Evolutionary conservation across 2,113 vertebrate genomes (phyloP).

Genomic region (Nothobranchius furzeri): DNA sequence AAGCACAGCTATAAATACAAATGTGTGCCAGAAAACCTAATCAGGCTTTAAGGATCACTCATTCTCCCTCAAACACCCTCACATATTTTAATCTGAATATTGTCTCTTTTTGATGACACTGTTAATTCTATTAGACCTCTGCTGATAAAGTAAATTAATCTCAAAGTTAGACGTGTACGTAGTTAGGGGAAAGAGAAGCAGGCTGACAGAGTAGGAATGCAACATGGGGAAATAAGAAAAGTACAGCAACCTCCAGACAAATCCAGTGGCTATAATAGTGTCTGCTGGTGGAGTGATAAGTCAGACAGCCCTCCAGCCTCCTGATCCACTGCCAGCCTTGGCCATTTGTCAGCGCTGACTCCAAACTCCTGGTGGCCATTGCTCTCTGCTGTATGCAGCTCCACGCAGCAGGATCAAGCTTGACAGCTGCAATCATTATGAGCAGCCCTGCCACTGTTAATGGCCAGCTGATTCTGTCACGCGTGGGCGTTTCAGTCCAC

Average conservation of each 20-base stretch:
- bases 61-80: too few species aligned
- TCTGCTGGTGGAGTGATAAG: conserved; percentile 70
- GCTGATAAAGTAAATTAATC: conserved; percentile 13
- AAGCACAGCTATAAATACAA: too few species aligned
- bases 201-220: conserved; percentile 23
- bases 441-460: conserved; percentile 43
- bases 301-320: conserved; percentile 62
- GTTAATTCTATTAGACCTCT: conserved; percentile 23
- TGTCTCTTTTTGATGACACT: conserved; percentile 12
- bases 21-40: too few species aligned
- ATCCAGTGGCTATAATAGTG: conserved; percentile 68
- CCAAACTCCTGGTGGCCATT: conserved; percentile 63
- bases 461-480: conserved; percentile 41
- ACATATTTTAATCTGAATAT: neutral
- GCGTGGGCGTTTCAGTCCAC: conserved; percentile 25
- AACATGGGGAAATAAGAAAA: conserved; percentile 27
- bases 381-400: conserved; percentile 49
- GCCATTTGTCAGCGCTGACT: conserved; percentile 76
- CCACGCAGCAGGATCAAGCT: conserved; percentile 42
- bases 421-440: conserved; percentile 68
- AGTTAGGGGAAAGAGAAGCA: conserved; percentile 23
- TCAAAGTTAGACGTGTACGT: conserved; percentile 19
- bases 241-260: conserved; percentile 53
- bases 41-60: neutral
- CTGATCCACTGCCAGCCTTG: conserved; percentile 67